phyloP scores from a whole-genome alignment of 1,140 invertebrate species.

The Physella acuta region DNA sequence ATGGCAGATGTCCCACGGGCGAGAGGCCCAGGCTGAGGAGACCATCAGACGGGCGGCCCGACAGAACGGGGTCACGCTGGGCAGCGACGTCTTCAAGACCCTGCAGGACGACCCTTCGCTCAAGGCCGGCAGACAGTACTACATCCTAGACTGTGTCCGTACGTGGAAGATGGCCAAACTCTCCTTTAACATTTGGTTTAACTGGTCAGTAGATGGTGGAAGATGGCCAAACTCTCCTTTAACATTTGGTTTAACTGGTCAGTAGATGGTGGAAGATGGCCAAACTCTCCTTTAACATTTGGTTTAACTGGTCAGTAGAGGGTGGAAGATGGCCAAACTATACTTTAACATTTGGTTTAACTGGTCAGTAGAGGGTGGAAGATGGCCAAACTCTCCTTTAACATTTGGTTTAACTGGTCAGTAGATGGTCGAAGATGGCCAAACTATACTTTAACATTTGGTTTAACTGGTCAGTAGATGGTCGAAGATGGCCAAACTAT shows the following conservation, averaged over 20 bases:
- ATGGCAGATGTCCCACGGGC: slow-evolving; percentile 46
- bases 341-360: slow-evolving; percentile 48
- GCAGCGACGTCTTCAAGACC: slow-evolving; percentile 25
- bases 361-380: slow-evolving; percentile 47
- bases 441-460: too few species aligned
- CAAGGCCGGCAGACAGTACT: slow-evolving; percentile 25
- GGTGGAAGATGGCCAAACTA: slow-evolving; percentile 30
- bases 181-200: slow-evolving; percentile 47
- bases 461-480: too few species aligned
- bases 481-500: too few species aligned
- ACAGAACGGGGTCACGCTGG: slow-evolving; percentile 35
- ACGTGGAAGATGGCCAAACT: slow-evolving; percentile 33
- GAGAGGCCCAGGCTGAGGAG: slow-evolving; percentile 36
- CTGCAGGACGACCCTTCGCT: slow-evolving; percentile 25
- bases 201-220: slow-evolving; percentile 43
- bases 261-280: too few species aligned
- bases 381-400: too few species aligned
- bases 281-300: too few species aligned
- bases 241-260: too few species aligned
- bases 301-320: too few species aligned
- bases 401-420: too few species aligned
- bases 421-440: too few species aligned
- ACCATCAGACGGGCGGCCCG: slow-evolving; percentile 39
- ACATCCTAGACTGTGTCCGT: slow-evolving; percentile 34
- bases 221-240: too few species aligned